Conservation (phyloP, 2,797 vertebrate species). For the Takifugu ocellatus region DNA sequence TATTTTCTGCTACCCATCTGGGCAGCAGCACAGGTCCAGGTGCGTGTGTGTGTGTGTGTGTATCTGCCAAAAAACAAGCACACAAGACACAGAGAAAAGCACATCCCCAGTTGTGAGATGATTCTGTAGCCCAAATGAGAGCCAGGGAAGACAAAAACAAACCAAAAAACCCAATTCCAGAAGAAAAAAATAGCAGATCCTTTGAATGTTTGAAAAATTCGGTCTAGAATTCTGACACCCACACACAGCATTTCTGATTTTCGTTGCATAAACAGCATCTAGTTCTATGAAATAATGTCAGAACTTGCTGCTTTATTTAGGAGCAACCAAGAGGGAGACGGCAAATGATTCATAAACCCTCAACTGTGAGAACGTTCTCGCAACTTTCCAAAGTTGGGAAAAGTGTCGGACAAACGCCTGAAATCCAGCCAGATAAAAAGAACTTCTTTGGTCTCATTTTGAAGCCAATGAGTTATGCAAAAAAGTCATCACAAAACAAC, state of each 20-base stretch:
- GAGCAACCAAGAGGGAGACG: too few relatives aligned
- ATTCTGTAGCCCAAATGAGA: slow-evolving; percentile 3
- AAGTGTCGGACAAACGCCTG: neutral
- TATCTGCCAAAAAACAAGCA: slow-evolving; percentile 65
- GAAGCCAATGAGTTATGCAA: slow-evolving; percentile 2
- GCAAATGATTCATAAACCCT: neutral
- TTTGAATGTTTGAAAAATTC: slow-evolving; percentile 2
- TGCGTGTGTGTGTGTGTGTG: slow-evolving; percentile 19
- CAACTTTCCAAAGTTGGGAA: slow-evolving; percentile 7
- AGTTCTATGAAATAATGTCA: neutral
- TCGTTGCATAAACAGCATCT: neutral
- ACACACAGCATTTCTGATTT: neutral
- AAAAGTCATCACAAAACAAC: neutral
- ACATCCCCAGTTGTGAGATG: slow-evolving; percentile 8
- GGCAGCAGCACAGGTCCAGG: slow-evolving; percentile 62
- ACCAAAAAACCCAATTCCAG: too few relatives aligned
- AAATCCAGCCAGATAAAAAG: slow-evolving; percentile 1
- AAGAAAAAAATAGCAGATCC: too few relatives aligned
- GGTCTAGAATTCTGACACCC: slow-evolving; percentile 3
- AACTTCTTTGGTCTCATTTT: neutral
- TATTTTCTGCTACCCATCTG: slow-evolving; percentile 75
- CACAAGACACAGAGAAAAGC: slow-evolving; percentile 46
- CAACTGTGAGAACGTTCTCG: slow-evolving; percentile 5
- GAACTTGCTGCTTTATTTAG: neutral
- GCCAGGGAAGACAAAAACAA: too few relatives aligned